Evolutionary conservation across 2,888 invertebrate species (phyloP).

Genomic region (Drosophila macrospina): DNA sequence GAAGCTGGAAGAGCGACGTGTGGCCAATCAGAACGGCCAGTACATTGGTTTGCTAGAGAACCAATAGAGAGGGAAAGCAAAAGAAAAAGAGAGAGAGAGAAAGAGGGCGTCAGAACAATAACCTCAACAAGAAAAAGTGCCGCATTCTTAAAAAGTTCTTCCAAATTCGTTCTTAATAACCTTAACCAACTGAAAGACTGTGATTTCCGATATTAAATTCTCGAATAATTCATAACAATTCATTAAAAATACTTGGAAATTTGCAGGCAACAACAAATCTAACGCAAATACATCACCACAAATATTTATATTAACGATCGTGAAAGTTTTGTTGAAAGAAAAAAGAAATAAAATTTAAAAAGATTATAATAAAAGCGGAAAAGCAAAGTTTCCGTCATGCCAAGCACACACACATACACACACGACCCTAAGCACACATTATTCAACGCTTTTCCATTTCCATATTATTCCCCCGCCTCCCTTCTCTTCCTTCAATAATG

Average conservation of each 20-base stretch:
- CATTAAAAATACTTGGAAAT: slow-evolving; percentile 33
- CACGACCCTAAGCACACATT: slow-evolving; percentile 60
- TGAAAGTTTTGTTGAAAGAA: slow-evolving; percentile 67
- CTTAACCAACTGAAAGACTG: slow-evolving; percentile 57
- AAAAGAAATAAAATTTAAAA: slow-evolving; percentile 31
- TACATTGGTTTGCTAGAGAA: slow-evolving; percentile 86
- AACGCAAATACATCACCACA: slow-evolving; percentile 31
- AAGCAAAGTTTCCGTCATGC: slow-evolving; percentile 66
- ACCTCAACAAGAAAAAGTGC: slow-evolving; percentile 32
- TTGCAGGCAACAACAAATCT: slow-evolving; percentile 10
- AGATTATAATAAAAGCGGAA: slow-evolving; percentile 72
- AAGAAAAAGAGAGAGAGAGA: neutral
- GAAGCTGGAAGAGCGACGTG: slow-evolving; percentile 83
- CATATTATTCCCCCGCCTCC: slow-evolving; percentile 24
- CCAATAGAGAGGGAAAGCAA: slow-evolving; percentile 43
- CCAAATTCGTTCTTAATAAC: slow-evolving; percentile 23
- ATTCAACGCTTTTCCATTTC: slow-evolving; percentile 58
- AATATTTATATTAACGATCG: slow-evolving; percentile 70
- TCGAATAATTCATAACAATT: slow-evolving; percentile 5
- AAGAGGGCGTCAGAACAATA: slow-evolving; percentile 10
- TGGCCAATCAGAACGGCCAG: slow-evolving; percentile 88
- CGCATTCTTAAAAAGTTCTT: slow-evolving; percentile 27
- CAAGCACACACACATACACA: slow-evolving; percentile 36
- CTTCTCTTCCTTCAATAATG: slow-evolving; percentile 22
- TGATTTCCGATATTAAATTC: slow-evolving; percentile 53